A percentile compares a stretch with the other conserved stretches of the same genome.
Evolutionary conservation across 1,140 invertebrate species (phyloP).

Genomic region (Rhopalosiphum padi): DNA sequence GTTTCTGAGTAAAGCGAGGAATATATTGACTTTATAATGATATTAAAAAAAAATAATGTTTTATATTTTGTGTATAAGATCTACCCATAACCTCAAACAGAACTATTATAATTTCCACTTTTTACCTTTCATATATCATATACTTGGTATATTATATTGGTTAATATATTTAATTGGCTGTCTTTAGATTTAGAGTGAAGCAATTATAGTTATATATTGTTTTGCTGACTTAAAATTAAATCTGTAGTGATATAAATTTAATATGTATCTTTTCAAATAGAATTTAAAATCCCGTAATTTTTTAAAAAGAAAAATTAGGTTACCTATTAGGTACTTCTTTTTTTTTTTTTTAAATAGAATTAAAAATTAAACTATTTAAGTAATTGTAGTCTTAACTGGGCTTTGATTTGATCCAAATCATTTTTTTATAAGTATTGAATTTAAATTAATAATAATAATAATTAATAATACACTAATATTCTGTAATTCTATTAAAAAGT

Average conservation of each 20-base stretch:
- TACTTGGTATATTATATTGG: too few relatives aligned
- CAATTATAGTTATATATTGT: too few relatives aligned
- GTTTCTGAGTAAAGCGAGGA: neutral
- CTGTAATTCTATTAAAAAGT: neutral
- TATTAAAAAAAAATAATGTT: too few relatives aligned
- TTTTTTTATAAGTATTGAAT: neutral
- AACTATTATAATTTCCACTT: too few relatives aligned
- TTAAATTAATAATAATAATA: neutral
- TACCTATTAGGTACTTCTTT: too few relatives aligned
- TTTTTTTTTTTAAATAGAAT: neutral
- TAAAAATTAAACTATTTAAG: neutral
- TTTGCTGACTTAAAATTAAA: too few relatives aligned
- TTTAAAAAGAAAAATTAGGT: neutral
- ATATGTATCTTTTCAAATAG: neutral
- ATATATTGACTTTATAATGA: neutral
- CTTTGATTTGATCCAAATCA: neutral
- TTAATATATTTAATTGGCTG: too few relatives aligned
- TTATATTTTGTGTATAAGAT: too few relatives aligned
- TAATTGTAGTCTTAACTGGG: neutral
- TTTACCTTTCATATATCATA: too few relatives aligned
- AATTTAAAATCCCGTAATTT: neutral
- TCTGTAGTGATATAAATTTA: too few relatives aligned
- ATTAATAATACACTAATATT: neutral
- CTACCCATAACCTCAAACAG: too few relatives aligned
- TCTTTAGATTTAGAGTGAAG: too few relatives aligned